phyloP scores from a whole-genome alignment of 2,888 invertebrate species.

The Galerucella pusilla region DNA sequence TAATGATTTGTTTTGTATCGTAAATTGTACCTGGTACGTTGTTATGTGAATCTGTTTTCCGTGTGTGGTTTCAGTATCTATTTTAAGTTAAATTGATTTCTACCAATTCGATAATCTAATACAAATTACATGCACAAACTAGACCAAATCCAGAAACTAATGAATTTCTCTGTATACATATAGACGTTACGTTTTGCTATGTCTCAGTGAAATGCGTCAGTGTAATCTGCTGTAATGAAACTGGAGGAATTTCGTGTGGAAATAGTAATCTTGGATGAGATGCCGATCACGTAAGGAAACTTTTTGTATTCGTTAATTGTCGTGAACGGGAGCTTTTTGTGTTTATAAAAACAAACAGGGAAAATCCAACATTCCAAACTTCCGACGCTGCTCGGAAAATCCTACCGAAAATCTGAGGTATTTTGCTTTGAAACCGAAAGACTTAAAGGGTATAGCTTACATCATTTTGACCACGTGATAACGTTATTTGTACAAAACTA shows the following conservation, averaged over 20 bases:
- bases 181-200: not conserved
- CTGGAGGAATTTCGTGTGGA: constrained; percentile 36
- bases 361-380: not conserved
- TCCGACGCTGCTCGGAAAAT: not conserved
- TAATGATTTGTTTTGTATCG: no score
- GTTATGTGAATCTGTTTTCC: not conserved
- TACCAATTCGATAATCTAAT: constrained; percentile 3
- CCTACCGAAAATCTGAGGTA: not conserved
- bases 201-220: constrained; percentile 39
- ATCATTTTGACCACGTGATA: not conserved
- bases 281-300: constrained; percentile 45
- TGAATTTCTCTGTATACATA: constrained; percentile 1
- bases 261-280: constrained; percentile 43
- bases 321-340: constrained; percentile 39
- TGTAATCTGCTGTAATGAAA: constrained; percentile 42
- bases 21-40: not conserved
- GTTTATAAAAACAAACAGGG: constrained; percentile 38
- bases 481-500: no score
- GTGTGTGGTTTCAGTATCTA: not conserved
- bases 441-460: not conserved
- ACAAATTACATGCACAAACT: constrained; percentile 3
- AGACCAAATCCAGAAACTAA: constrained; percentile 1
- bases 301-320: constrained; percentile 48
- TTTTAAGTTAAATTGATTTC: not conserved
- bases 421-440: not conserved